Conservation (phyloP, 2,797 vertebrate genomes). For the Gambelia wislizenii region DNA sequence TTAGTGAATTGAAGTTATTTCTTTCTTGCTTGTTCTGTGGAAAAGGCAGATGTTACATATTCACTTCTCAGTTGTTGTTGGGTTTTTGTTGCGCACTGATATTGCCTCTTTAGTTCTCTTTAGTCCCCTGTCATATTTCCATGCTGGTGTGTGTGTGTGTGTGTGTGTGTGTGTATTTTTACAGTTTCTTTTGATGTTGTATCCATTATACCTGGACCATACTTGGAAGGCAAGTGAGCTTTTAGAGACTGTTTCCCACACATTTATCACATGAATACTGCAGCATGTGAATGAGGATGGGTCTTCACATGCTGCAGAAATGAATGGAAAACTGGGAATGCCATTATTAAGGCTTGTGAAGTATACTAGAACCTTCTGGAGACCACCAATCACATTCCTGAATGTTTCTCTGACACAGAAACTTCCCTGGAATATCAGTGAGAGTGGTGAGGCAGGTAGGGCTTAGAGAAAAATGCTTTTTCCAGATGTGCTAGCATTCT, state of each 20-base stretch:
- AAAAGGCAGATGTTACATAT: neutral
- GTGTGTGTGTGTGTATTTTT: neutral
- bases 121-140: neutral
- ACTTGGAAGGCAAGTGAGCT: neutral
- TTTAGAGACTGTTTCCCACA: too few species aligned
- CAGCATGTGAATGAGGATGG: neutral
- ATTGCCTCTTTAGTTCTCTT: neutral
- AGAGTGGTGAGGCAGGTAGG: neutral
- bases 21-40: neutral
- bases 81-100: neutral
- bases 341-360: neutral
- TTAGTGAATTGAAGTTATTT: constrained; percentile 23
- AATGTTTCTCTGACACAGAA: neutral
- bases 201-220: neutral
- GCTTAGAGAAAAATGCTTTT: neutral
- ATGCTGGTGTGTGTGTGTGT: neutral
- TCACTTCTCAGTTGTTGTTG: too few species aligned
- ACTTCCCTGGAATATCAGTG: neutral
- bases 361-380: neutral
- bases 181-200: neutral
- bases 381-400: neutral
- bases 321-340: neutral
- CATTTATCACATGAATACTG: neutral
- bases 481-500: neutral
- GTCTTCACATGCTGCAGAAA: neutral